phyloP scores from a whole-genome alignment of 2,113 vertebrate genomes.

The Argyrosomus japonicus region DNA sequence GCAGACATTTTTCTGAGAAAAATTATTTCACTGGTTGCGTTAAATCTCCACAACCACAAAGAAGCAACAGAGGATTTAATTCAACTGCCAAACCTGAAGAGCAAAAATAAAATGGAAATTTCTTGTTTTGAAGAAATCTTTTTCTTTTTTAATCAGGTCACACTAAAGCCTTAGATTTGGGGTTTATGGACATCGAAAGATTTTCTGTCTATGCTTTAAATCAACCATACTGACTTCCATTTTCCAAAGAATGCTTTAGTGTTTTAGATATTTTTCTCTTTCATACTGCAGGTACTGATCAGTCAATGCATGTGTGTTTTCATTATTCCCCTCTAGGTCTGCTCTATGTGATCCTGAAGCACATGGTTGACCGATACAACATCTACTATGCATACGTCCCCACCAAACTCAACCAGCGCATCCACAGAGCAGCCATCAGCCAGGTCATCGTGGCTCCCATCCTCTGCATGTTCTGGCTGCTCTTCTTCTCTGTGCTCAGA shows the following conservation, averaged over 20 bases:
- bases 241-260: neutral
- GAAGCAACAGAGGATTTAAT: neutral
- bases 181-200: neutral
- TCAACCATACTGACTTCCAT: neutral
- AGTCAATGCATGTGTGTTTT: slow-evolving; percentile 15
- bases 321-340: slow-evolving; percentile 84
- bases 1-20: neutral
- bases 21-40: slow-evolving; percentile 1
- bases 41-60: neutral
- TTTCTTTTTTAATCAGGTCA: neutral
- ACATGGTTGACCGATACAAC: slow-evolving; percentile 96
- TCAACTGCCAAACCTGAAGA: neutral
- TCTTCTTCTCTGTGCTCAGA: slow-evolving; percentile 95
- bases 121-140: neutral
- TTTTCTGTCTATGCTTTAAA: neutral
- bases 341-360: slow-evolving; percentile 94
- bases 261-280: neutral
- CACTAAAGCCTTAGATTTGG: neutral
- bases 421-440: slow-evolving; percentile 90
- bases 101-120: neutral
- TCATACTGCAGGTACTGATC: neutral
- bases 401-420: slow-evolving; percentile 92
- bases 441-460: slow-evolving; percentile 93
- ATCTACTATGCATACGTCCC: slow-evolving; percentile 97
- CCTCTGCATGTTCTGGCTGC: slow-evolving; percentile 95